These are phyloP conservation scores for Lacerta bilineata DNA, from an alignment of 2,797 vertebrate species.

Conservation along the genomic window DNA sequence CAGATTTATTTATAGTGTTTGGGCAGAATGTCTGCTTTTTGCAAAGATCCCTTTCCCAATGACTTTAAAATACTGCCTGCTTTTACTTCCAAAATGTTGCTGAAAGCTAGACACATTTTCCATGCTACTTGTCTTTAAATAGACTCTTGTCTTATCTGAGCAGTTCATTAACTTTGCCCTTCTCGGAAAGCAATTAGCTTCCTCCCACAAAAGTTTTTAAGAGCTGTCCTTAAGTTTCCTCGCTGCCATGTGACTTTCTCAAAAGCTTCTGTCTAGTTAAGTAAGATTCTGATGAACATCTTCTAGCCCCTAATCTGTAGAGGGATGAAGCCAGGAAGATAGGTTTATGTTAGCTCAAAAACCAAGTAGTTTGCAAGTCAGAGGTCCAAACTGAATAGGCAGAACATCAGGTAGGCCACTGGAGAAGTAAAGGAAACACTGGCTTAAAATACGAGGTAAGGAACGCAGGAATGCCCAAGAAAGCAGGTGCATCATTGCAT, in stretches of 20 bases:
- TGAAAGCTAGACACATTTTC: constrained; percentile 29
- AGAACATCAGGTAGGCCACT: neutral
- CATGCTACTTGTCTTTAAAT: constrained; percentile 27
- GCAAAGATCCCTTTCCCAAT: constrained; percentile 1
- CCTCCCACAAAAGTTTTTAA: constrained; percentile 19
- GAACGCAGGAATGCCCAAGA: neutral
- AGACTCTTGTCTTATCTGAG: constrained; percentile 28
- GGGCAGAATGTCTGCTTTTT: neutral
- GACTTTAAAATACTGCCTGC: neutral
- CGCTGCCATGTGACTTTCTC: neutral
- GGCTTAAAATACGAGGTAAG: neutral
- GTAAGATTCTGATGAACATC: constrained; percentile 9
- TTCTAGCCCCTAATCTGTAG: neutral
- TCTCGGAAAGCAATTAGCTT: constrained; percentile 40
- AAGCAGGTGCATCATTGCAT: too few relatives aligned
- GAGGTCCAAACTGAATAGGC: neutral
- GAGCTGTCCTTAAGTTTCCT: constrained; percentile 28
- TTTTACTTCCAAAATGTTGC: neutral
- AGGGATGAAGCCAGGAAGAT: neutral
- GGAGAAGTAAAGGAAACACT: neutral
- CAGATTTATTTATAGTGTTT: neutral
- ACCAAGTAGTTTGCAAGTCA: neutral
- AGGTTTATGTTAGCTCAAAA: neutral
- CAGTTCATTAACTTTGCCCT: constrained; percentile 20
- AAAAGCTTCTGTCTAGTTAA: constrained; percentile 1